These are phyloP conservation scores for Prinia subflava DNA, from an alignment of 2,113 vertebrate genomes.

Conservation along the genomic window DNA sequence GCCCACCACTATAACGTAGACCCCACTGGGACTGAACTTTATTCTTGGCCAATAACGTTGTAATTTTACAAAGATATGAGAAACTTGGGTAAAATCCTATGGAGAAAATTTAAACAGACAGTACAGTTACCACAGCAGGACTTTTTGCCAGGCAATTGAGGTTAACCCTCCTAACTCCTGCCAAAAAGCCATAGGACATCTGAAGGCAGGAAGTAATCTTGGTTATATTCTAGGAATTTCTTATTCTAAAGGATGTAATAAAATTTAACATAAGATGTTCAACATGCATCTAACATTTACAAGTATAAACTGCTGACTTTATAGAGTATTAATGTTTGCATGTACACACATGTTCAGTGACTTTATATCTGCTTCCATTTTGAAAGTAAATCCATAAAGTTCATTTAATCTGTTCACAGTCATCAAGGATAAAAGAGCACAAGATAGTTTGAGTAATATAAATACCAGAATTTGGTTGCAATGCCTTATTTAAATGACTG, in stretches of 20 bases:
- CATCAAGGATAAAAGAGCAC: background rate
- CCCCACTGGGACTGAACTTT: background rate
- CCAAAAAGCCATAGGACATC: slow-evolving; percentile 14
- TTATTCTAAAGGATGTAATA: background rate
- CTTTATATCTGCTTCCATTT: background rate
- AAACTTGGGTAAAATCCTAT: background rate
- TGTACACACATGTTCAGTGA: background rate
- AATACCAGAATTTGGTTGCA: background rate
- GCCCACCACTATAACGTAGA: background rate
- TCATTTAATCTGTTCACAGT: slow-evolving; percentile 1
- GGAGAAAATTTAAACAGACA: background rate
- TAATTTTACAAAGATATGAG: background rate
- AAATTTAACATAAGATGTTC: slow-evolving; percentile 25
- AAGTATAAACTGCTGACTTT: background rate
- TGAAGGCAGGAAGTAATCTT: background rate
- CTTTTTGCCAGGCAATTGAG: background rate
- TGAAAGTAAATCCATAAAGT: slow-evolving; percentile 19
- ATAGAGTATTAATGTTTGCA: background rate
- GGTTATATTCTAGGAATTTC: background rate
- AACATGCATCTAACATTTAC: background rate
- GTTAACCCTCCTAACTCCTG: slow-evolving; percentile 3
- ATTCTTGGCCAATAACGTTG: background rate
- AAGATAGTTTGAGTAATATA: slow-evolving; percentile 1
- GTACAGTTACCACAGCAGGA: background rate
- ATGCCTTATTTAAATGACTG: background rate